Evolutionary conservation across 1,140 invertebrate species (phyloP).

Genomic region (Wiebesia pumilae): DNA sequence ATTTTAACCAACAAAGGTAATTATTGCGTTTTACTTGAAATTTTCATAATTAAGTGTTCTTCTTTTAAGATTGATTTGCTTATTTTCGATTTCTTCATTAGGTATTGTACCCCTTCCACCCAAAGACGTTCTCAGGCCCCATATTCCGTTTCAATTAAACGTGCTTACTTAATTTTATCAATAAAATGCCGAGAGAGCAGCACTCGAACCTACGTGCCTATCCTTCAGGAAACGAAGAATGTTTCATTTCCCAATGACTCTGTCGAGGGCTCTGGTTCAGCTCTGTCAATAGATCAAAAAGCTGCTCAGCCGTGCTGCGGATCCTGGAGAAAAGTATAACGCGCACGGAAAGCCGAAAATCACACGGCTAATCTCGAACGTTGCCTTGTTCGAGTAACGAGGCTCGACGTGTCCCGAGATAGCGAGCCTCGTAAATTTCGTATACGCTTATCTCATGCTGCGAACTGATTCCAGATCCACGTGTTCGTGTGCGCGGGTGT

Average conservation of each 20-base stretch:
- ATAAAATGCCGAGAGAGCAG: background rate
- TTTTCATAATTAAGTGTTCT: too few species aligned
- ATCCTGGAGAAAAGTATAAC: background rate
- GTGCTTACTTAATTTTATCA: background rate
- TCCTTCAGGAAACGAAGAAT: background rate
- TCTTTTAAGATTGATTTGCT: too few species aligned
- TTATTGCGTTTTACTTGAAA: too few species aligned
- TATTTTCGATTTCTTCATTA: too few species aligned
- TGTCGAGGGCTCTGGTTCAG: too few species aligned
- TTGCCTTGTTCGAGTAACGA: conserved; percentile 32
- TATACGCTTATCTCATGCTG: background rate
- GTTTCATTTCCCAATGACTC: background rate
- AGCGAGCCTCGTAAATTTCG: conserved; percentile 37
- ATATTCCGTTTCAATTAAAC: too few species aligned
- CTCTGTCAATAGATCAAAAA: background rate
- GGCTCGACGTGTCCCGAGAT: conserved; percentile 32
- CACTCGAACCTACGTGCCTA: background rate
- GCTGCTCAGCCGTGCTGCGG: background rate
- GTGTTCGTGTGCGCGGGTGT: background rate
- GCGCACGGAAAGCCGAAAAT: background rate
- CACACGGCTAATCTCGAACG: conserved; percentile 29
- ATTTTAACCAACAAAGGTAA: too few species aligned
- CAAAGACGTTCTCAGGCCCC: too few species aligned
- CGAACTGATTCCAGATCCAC: background rate
- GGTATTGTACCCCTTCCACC: too few species aligned